Evolutionary conservation across 2,888 invertebrate species (phyloP), one percentile per base, ranked within the genome.

Genomic region (Harmothoe impar): DNA sequence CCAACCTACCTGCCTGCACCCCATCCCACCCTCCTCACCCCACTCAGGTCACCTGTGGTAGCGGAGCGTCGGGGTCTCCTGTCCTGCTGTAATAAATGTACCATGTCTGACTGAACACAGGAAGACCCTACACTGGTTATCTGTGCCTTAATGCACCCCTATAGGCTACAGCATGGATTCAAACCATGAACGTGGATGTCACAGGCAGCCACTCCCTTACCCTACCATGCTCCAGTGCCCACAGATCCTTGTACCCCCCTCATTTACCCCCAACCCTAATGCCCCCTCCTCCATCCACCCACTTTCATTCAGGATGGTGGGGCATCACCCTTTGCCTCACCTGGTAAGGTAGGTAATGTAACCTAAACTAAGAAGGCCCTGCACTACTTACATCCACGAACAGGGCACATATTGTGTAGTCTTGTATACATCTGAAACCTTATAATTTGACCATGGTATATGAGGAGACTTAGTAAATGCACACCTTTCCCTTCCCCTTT

Each of bases 341-440:
- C 62, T 62, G 20, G n/a, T 62, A n/a, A 62, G 62, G 62, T 62
- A 15, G n/a, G 62, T 62, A n/a, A 62, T n/a, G n/a, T 62, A 62
- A n/a, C 62, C n/a, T 62, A 62, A 62, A 15, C 43, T 43, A 43
- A 43, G 43, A 10, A 43, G 43, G 3, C 3, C 62, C 20, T 12
- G 20, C n/a, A 20, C 1, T 62, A 3, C 62, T 15, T 62, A 7
- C n/a, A 62, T 62, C 62, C 23, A 3, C 20, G 15, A 62, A 62
- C 62, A 62, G n/a, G 62, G 3, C 62, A n/a, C n/a, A n/a, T 20
- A 62, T 62, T 62, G 62, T 62, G 7, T 62, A 15, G n/a, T n/a
- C 0, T n/a, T 20, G n/a, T n/a, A 62, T 62, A n/a, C 20, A 62
- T n/a, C 20, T 62, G 62, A 62, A 20, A 62, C 62, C 62, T 62